A percentile compares a stretch with the other conserved stretches of the same genome.
Conservation (phyloP, 2,797 vertebrate genomes). For the Channallabes apus region DNA sequence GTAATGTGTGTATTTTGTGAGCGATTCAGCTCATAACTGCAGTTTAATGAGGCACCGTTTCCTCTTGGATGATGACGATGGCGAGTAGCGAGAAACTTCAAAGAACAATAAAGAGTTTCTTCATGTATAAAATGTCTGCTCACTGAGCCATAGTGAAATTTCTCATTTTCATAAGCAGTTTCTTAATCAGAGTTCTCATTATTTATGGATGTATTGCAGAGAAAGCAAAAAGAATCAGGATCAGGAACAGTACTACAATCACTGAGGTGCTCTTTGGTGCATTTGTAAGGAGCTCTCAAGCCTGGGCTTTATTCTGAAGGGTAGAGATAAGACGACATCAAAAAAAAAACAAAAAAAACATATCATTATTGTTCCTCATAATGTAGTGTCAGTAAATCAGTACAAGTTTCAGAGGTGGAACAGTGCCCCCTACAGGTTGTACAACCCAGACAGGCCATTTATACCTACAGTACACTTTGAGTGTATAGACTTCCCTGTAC, state of each 20-base stretch:
- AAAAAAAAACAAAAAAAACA: background rate
- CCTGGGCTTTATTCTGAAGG: background rate
- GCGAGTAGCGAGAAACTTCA: background rate
- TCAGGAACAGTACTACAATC: background rate
- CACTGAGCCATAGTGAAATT: background rate
- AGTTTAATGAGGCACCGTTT: background rate
- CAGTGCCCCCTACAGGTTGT: background rate
- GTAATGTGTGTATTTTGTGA: slow-evolving; percentile 11
- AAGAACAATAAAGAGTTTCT: background rate
- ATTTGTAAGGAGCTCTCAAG: background rate
- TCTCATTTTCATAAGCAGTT: background rate
- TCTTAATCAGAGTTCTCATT: background rate
- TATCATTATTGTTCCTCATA: background rate
- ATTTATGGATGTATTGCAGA: background rate
- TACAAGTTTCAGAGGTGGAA: background rate
- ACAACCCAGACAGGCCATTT: background rate
- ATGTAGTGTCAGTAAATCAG: background rate
- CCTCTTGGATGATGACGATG: background rate
- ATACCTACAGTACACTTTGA: background rate
- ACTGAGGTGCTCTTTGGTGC: background rate
- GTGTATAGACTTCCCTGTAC: background rate
- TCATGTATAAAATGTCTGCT: slow-evolving; percentile 2
- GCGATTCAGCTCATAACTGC: background rate
- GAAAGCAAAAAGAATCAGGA: background rate
- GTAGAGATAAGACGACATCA: background rate